Conservation (phyloP, 2,113 vertebrate species). For the Leucoraja erinaceus region DNA sequence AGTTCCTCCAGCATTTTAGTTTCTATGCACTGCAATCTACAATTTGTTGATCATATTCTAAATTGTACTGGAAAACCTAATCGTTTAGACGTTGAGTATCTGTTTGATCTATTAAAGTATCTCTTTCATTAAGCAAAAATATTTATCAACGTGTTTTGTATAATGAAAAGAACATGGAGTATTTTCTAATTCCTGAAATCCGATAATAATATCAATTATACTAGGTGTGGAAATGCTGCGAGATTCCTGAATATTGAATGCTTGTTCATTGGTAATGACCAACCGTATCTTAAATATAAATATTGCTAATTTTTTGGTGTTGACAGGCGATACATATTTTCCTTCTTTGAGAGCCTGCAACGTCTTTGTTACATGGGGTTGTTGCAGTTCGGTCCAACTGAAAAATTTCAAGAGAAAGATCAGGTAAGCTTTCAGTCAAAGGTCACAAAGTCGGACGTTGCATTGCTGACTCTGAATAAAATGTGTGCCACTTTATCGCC, state of each 20-base stretch:
- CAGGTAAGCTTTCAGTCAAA: conserved; percentile 59
- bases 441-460: accelerated
- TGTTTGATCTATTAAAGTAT: not conserved
- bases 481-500: not conserved
- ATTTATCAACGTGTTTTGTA: not conserved
- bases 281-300: not conserved
- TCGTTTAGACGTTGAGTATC: not conserved
- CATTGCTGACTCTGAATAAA: not conserved
- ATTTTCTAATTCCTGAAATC: not conserved
- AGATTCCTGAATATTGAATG: not conserved
- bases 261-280: not conserved
- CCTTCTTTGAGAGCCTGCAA: conserved; percentile 79
- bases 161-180: not conserved
- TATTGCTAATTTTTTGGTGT: not conserved
- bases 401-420: conserved; percentile 91
- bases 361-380: conserved; percentile 83
- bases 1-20: no score
- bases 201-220: not conserved
- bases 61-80: not conserved
- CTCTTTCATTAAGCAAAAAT: not conserved
- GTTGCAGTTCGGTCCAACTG: conserved; percentile 78
- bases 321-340: conserved; percentile 80
- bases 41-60: not conserved
- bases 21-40: not conserved
- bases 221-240: not conserved